These are phyloP conservation scores for Pteria penguin DNA, from an alignment of 2,888 invertebrate genomes.

Conservation along the genomic window DNA sequence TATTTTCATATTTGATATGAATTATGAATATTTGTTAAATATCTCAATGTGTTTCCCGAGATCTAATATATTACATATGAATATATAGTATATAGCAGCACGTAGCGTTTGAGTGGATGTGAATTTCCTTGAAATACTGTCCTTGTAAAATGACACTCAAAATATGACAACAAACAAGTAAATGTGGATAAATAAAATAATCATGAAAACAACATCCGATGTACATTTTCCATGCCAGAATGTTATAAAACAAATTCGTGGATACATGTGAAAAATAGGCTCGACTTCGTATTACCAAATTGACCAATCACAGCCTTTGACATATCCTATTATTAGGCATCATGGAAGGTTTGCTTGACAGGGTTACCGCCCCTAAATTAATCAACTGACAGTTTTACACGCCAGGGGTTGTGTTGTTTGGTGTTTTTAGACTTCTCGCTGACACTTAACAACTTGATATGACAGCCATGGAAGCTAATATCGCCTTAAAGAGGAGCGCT, in stretches of 20 bases:
- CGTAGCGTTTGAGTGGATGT: no score
- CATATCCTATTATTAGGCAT: background rate
- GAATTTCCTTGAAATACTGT: no score
- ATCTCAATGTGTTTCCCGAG: no score
- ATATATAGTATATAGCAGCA: no score
- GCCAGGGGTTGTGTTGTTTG: constrained; percentile 20
- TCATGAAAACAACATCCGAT: background rate
- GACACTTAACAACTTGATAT: background rate
- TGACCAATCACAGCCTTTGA: background rate
- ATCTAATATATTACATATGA: no score
- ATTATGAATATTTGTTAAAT: no score
- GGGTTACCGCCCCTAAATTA: constrained; percentile 37
- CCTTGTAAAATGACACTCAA: no score
- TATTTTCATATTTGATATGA: no score
- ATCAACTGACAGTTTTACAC: constrained; percentile 34
- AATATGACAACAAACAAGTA: no score
- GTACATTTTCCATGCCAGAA: background rate
- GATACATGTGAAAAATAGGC: background rate
- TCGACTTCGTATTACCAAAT: background rate
- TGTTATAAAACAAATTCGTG: no score
- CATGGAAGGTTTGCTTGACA: constrained; percentile 12
- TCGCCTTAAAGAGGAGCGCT: background rate
- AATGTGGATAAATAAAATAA: background rate
- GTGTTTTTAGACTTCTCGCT: constrained; percentile 17
- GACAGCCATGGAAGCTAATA: background rate